Conservation (phyloP, 2,797 vertebrate genomes). For the Sebastes alutus region DNA sequence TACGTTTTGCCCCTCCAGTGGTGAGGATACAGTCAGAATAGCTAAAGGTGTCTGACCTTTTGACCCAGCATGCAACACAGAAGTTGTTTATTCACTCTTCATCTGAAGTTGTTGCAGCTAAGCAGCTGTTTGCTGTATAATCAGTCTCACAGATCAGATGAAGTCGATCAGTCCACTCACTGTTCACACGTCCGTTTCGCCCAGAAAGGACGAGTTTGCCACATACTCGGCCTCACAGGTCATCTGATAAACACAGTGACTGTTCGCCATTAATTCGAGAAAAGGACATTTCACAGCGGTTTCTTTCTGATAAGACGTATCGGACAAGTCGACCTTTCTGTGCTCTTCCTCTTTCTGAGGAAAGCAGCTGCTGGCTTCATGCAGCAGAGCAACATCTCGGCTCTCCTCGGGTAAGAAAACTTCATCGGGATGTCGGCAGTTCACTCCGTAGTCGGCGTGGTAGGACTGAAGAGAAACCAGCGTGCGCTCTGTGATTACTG, state of each 20-base stretch:
- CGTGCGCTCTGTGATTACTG: not conserved
- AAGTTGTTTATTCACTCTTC: too few relatives aligned
- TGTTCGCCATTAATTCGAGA: not conserved
- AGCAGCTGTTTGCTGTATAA: slow-evolving; percentile 14
- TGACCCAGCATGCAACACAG: not conserved
- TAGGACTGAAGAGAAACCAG: not conserved
- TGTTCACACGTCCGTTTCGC: not conserved
- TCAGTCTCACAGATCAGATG: slow-evolving; percentile 1
- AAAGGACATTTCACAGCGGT: not conserved
- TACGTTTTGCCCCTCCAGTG: too few relatives aligned
- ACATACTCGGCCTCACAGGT: not conserved
- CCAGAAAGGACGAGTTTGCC: not conserved
- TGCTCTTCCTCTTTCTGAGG: not conserved
- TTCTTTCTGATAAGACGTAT: not conserved
- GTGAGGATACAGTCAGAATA: too few relatives aligned
- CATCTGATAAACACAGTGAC: not conserved
- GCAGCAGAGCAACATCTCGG: not conserved
- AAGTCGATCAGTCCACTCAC: not conserved
- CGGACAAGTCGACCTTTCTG: fast-evolving
- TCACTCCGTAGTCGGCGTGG: not conserved
- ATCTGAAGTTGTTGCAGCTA: not conserved
- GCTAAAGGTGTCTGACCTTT: not conserved
- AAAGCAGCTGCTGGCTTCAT: not conserved
- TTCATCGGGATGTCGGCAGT: not conserved
- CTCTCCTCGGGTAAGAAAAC: not conserved